These are phyloP conservation scores for Ceratosolen fusciceps DNA, from an alignment of 1,140 invertebrate species.

Conservation along the genomic window DNA sequence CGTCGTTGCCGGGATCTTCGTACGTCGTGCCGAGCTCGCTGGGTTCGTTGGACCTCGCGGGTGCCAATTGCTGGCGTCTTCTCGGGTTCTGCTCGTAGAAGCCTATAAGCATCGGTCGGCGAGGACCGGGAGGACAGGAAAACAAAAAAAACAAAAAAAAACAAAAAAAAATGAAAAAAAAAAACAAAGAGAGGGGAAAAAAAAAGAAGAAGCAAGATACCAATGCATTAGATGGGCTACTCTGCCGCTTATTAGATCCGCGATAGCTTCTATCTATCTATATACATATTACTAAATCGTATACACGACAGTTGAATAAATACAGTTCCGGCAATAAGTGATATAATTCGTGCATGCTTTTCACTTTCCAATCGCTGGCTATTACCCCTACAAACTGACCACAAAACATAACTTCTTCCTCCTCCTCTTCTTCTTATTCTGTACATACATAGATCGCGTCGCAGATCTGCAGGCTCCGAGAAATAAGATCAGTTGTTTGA, in stretches of 20 bases:
- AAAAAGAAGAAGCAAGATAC: not conserved
- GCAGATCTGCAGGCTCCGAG: constrained; percentile 59
- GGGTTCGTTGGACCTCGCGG: constrained; percentile 55
- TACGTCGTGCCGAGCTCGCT: constrained; percentile 63
- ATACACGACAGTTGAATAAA: constrained; percentile 19
- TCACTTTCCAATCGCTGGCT: not conserved
- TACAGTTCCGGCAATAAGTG: constrained; percentile 1
- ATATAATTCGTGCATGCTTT: constrained; percentile 25
- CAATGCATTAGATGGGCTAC: not conserved
- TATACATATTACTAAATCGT: constrained; percentile 6
- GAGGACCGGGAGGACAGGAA: constrained; percentile 22
- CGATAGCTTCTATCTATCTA: not conserved
- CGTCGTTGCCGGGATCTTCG: constrained; percentile 67
- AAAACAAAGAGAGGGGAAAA: too few relatives aligned
- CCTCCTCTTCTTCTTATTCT: not conserved
- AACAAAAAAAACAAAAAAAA: too few relatives aligned
- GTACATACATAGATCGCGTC: not conserved
- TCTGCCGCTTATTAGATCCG: not conserved
- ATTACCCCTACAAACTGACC: constrained; percentile 5
- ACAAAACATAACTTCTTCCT: not conserved
- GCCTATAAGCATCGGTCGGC: constrained; percentile 58
- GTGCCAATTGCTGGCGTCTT: constrained; percentile 58
- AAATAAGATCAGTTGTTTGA: constrained; percentile 68
- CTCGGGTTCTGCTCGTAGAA: constrained; percentile 69
- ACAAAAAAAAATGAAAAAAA: too few relatives aligned